Percentiles rank a stretch among this genome's conserved stretches.
Conservation (phyloP, 2,113 vertebrate genomes). For the Caloenas nicobarica region DNA sequence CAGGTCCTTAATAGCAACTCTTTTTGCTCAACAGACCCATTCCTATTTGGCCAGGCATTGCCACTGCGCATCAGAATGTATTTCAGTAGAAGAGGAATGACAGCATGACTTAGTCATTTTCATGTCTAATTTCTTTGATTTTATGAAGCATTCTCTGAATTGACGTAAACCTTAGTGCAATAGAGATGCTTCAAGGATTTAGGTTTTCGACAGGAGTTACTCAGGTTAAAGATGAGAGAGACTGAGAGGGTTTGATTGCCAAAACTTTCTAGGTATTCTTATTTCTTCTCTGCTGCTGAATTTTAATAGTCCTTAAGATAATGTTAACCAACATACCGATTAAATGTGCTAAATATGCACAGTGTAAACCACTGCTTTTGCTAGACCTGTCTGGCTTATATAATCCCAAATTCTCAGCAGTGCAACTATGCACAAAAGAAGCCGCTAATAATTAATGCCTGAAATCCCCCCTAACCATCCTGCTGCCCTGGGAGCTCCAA, state of each 20-base stretch:
- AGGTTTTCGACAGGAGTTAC: constrained; percentile 26
- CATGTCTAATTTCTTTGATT: background rate
- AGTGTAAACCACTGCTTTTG: constrained; percentile 8
- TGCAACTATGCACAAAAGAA: constrained; percentile 26
- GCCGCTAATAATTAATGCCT: constrained; percentile 51
- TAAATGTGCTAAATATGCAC: constrained; percentile 54
- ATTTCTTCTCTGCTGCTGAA: constrained; percentile 4
- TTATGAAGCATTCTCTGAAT: background rate
- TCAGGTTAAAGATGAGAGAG: constrained; percentile 1
- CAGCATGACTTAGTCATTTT: background rate
- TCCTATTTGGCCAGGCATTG: background rate
- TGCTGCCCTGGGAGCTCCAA: constrained; percentile 1
- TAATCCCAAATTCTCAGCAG: constrained; percentile 46
- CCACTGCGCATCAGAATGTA: background rate
- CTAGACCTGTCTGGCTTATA: constrained; percentile 28
- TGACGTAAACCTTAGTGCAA: background rate
- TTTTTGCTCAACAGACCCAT: background rate
- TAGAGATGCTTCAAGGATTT: constrained; percentile 20
- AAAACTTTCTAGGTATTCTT: background rate
- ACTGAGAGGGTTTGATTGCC: background rate
- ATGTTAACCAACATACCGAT: background rate
- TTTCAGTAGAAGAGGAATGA: background rate
- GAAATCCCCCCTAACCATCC: background rate
- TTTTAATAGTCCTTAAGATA: constrained; percentile 17
- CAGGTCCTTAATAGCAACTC: background rate